Base-by-base conservation (phyloP, 2,888 invertebrate species). In the Anticlea derivata region DNA sequence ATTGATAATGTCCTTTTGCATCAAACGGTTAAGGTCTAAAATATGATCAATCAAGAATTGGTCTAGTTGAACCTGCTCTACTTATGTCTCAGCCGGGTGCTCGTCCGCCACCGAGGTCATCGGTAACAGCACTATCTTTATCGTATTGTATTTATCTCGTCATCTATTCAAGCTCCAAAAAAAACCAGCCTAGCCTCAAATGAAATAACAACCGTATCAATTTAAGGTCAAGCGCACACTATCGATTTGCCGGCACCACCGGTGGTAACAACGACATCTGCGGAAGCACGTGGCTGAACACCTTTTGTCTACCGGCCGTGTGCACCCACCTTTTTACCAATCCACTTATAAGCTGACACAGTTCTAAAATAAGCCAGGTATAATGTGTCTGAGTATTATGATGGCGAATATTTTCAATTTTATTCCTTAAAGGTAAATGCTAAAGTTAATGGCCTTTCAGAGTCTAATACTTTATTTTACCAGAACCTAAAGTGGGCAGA, bases 231-330 rank as follows among this genome's bases (percentile, higher is more conserved):
- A 35, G 35, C 40, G 46, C 58, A 39, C 50, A 51, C 53, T 50
- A 59, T 56, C 56, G 53, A 56, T 59, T 50, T 50, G 37, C 38
- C 37, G 27, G 34, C 47, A 44, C 47, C 43, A 45, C 52, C 52
- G 43, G 54, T 39, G 35, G 23, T 51, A 56, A 50, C 43, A 63
- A 59, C 72, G 75, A 78, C 85, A 83, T 83, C 83, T 83, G 84
- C 80, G 67, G 47, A 55, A 72, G 81, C 85, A 85, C 85, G 85
- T 85, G 85, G 75, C 75, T 8, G 76, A 75, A 82, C 89, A 88
- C 89, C 89, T 89, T 89, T 88, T 83, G 85, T 85, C 79, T 79
- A 75, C 74, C 69, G 59, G 55, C 60, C 60, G 60, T 57, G 60
- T 75, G 74, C 70, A 65, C 66, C 73, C 74, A 78, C 75, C 75